Evolutionary conservation across 2,888 invertebrate genomes (phyloP), one percentile per base, ranked within the genome.

Genomic region (Phyllotreta striolata): DNA sequence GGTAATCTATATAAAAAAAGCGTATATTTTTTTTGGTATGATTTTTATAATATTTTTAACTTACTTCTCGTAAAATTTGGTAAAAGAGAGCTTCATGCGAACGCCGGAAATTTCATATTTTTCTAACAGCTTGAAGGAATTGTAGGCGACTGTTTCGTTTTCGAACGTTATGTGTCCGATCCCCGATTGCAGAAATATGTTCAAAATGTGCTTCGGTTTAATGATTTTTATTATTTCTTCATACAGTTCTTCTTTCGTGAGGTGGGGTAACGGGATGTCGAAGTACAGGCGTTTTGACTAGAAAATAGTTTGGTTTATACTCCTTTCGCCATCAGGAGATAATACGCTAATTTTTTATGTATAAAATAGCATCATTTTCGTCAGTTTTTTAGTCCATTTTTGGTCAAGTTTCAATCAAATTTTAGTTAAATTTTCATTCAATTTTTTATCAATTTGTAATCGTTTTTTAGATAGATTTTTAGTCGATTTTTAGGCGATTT

Each of bases 231-330:
- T 55, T 35, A 70, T 6, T 8, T 59, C 56, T 3, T 69, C 66
- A 35, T 64, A 72, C 1, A 72, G 43, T 10, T 70, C 65, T 0
- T 54, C 40, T 61, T 69, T 66, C 7, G 68, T 70, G 6, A 63
- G 44, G n/a, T 58, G 12, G 10, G 24, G 40, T 1, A 66, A 62
- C 6, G 63, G 60, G 10, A 68, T 56, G 43, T 65, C 58, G 34
- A 70, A 70, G 49, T 67, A 67, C 3, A 70, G 47, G 7, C 62
- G 47, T 37, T 63, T 64, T 2, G 63, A 54, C 70, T 70, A 38
- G 44, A 70, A 70, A 51, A 46, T 56, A 51, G 41, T 3, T 24
- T 4, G 4, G 1, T 24, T 24, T 24, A 24, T 24, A 24, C 24
- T 24, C 24, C 24, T 4, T 24, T 24, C 24, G 24, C 24, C 4